Percentiles rank a stretch among this genome's conserved stretches.
Conservation (phyloP, 2,797 vertebrate species). For the Lindbergichthys nudifrons region DNA sequence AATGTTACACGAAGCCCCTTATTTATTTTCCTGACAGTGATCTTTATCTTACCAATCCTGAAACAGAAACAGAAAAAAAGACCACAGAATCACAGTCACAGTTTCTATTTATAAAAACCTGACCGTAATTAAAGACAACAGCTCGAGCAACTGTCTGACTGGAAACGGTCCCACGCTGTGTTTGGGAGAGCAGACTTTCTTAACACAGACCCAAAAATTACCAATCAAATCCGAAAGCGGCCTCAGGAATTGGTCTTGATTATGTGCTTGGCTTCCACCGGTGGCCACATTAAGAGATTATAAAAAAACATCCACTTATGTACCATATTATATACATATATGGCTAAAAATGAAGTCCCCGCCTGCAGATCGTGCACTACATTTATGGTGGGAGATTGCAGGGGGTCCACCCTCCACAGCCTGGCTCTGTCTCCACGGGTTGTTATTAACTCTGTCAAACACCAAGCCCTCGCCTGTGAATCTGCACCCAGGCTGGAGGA, state of each 20-base stretch:
- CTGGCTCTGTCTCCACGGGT: neutral
- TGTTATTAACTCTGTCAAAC: constrained; percentile 56
- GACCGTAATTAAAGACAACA: constrained; percentile 77
- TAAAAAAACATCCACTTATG: constrained; percentile 43
- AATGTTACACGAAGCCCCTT: constrained; percentile 13
- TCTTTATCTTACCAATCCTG: constrained; percentile 59
- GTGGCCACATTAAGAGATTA: constrained; percentile 61
- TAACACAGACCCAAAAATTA: constrained; percentile 65
- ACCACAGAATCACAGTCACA: constrained; percentile 67
- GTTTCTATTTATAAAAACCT: constrained; percentile 66
- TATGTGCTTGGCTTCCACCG: constrained; percentile 54
- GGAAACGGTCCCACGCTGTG: constrained; percentile 61
- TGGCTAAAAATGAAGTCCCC: constrained; percentile 11
- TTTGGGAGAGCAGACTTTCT: constrained; percentile 52
- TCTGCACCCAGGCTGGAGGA: constrained; percentile 1
- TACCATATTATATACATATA: constrained; percentile 23
- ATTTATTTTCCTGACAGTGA: constrained; percentile 43
- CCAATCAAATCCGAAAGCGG: constrained; percentile 62
- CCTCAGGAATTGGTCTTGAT: constrained; percentile 73
- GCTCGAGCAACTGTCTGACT: constrained; percentile 56
- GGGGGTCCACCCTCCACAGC: constrained; percentile 37
- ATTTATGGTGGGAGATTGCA: constrained; percentile 27
- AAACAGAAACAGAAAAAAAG: constrained; percentile 51
- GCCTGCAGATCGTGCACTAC: constrained; percentile 21
- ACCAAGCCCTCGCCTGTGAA: constrained; percentile 20